Base-by-base conservation (phyloP, 1,140 invertebrate species). In the Eubasilissa regina region DNA sequence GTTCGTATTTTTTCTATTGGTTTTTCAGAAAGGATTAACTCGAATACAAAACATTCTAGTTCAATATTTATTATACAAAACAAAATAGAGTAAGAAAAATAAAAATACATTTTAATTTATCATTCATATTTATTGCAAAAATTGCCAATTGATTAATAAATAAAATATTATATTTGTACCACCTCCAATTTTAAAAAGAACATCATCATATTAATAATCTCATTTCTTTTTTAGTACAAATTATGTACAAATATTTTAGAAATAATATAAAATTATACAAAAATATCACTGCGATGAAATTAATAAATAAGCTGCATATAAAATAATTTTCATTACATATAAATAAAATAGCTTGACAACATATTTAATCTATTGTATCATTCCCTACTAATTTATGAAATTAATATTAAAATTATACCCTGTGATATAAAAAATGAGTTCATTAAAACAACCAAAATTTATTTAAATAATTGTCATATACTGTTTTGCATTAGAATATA, bases 51-150 rank as follows among this genome's bases (percentile, higher is more conserved):
- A 35, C 6, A 35, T 35, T 35, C 1, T n/a, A n/a, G n/a, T n/a
- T n/a, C n/a, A n/a, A n/a, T 35, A 35, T 35, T 35, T 35, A 35
- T 35, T 35, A 35, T 35, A 3, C 6, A 35, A 35, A 35, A 35
- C 25, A 35, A 35, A 35, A 68, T 35, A 56, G 51, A 55, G 15
- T 73, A 66, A 15, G 21, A 66, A 66, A 35, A 66, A 44, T 53
- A 73, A 60, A 58, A 60, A 58, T 58, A 75, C 73, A 75, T 56
- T 75, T 56, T 58, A 58, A 75, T 58, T 58, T 75, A 75, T 75
- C n/a, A 56, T 25, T 70, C 17, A 25, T 51, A 47, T 70, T 70
- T 70, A 70, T 70, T 70, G 66, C 45, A 51, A 70, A 47, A 19
- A 70, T 70, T 70, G 66, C 66, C 3, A 21, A 70, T 68, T 51